Evolutionary conservation across 30 jellyfish, hydroid and myxozoan genomes (phyloP).

Genomic region (Chironex yamaguchii): DNA sequence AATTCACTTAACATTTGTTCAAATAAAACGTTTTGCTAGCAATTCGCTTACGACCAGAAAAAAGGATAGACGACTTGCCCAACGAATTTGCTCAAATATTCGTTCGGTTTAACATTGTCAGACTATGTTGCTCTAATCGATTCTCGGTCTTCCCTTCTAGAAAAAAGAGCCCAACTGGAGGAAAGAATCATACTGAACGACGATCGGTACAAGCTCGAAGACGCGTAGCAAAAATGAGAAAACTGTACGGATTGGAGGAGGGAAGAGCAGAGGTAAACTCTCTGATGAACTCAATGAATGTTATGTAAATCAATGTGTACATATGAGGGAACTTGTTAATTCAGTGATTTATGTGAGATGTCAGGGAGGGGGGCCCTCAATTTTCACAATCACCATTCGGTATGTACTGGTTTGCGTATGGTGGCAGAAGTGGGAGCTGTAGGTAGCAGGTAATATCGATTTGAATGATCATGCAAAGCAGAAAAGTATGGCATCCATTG

Average conservation of each 20-base stretch:
- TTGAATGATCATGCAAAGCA: not conserved
- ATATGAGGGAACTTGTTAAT: no score
- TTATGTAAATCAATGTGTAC: no score
- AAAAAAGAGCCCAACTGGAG: slow-evolving; percentile 1
- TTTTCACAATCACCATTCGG: no score
- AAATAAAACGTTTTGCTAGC: no score
- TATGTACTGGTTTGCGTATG: no score
- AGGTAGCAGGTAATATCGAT: not conserved
- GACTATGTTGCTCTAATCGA: no score
- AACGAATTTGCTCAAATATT: not conserved
- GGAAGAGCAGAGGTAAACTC: not conserved
- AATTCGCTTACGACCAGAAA: no score
- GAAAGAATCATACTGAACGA: slow-evolving; percentile 56
- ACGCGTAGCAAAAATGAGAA: slow-evolving; percentile 87
- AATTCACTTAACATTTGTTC: no score
- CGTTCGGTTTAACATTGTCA: not conserved
- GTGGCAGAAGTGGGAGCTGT: not conserved
- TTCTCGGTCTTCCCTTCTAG: not conserved
- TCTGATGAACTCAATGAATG: no score
- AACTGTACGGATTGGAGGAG: slow-evolving; percentile 52
- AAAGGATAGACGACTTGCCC: no score
- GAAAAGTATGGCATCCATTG: no score
- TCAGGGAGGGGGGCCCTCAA: no score
- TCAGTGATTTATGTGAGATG: not conserved
- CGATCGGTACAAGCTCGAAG: slow-evolving; percentile 72